Evolutionary conservation across 1,140 invertebrate genomes (phyloP), one percentile per base, ranked within the genome.

Genomic region (Helicoverpa zea): DNA sequence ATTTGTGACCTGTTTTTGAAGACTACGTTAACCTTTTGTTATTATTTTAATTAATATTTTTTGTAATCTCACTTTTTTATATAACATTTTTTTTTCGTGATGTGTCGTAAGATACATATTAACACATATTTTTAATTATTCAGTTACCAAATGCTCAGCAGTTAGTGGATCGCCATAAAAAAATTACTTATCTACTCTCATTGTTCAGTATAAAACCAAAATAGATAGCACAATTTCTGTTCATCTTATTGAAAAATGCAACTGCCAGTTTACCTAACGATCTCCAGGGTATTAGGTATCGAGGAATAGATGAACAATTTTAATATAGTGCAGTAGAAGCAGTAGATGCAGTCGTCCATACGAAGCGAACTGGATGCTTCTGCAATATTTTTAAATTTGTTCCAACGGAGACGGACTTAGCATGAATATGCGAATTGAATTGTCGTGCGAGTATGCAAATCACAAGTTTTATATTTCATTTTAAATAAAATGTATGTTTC

Each of bases 281-380:
- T 43, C 35, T 43, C 35, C 35, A 43, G 35, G 35, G 16, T 58
- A 58, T 18, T 10, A 18, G 14, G 54, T 10, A 66, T 66, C 13
- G n/a, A 47, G 29, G 10, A 47, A 66, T 16, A 66, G n/a, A 54
- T 58, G 77, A 78, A 64, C 74, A 74, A 66, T 80, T 84, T 82
- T 81, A 84, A 84, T 84, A 84, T 82, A 74, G 72, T 52, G 63
- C 81, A 81, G 80, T 78, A 80, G 77, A 59, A 61, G 63, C 81
- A 81, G 80, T 78, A 80, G 73, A 59, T 59, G 43, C 49, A 54
- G 54, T 49, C 54, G 52, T 54, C 61, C 63, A 68, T 64, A 52
- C 47, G 58, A 54, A 29, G 13, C n/a, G 13, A 11, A 14, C n/a
- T 29, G 77, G 11, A 72, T 47, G 35, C 35, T 51, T 43, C 54